phyloP scores from a whole-genome alignment of 2,888 invertebrate genomes.

The Pocota personata region DNA sequence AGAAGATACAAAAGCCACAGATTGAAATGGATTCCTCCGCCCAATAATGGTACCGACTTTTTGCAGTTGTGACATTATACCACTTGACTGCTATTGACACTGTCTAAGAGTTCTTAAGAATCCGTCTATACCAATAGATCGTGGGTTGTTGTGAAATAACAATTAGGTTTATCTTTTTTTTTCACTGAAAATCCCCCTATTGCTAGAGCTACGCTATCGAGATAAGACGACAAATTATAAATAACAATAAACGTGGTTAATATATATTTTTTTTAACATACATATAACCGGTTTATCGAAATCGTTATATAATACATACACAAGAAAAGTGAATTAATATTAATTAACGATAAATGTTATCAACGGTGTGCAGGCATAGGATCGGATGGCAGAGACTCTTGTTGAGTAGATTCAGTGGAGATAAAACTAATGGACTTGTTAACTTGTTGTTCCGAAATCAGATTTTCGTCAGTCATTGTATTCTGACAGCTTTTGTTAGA shows the following conservation, averaged over 20 bases:
- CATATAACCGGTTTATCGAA: not conserved
- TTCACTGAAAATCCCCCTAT: not conserved
- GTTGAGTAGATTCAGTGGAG: too few relatives aligned
- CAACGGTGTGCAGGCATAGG: too few relatives aligned
- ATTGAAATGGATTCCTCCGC: not conserved
- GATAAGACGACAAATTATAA: not conserved
- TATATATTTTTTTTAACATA: not conserved
- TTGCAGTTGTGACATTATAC: slow-evolving; percentile 11
- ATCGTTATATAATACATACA: not conserved
- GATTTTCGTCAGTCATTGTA: too few relatives aligned
- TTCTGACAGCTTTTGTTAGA: too few relatives aligned
- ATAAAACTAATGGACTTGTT: too few relatives aligned
- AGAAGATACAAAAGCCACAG: not conserved
- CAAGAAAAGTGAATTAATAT: too few relatives aligned
- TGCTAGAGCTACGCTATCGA: not conserved
- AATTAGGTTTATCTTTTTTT: not conserved
- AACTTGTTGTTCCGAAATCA: too few relatives aligned
- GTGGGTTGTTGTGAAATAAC: not conserved
- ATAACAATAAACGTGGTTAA: not conserved
- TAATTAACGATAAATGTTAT: too few relatives aligned
- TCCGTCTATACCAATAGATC: not conserved
- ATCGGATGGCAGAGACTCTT: too few relatives aligned
- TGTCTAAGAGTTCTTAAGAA: not conserved
- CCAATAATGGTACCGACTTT: not conserved
- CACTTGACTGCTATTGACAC: not conserved